A percentile compares a stretch with the other conserved stretches of the same genome.
These are phyloP conservation scores for Dipodomys stephensi DNA, from an alignment of 2,113 vertebrate genomes.

Conservation along the genomic window DNA sequence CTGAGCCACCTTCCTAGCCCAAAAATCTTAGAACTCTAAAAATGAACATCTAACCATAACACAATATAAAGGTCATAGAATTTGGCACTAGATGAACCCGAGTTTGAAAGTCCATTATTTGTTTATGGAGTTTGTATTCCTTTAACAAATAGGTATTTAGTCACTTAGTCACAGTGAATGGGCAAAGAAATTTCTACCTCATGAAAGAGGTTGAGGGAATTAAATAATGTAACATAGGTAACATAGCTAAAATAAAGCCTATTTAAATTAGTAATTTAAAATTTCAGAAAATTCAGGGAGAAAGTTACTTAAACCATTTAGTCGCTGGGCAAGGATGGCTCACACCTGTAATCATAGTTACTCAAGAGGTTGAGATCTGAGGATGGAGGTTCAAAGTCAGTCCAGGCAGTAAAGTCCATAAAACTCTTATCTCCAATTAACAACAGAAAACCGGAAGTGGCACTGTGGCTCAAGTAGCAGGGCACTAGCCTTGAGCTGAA, in stretches of 20 bases:
- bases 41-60: background rate
- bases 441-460: too few relatives aligned
- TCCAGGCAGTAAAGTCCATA: too few relatives aligned
- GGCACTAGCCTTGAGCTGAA: too few relatives aligned
- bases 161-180: background rate
- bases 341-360: too few relatives aligned
- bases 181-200: background rate
- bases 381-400: too few relatives aligned
- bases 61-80: background rate
- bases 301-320: background rate
- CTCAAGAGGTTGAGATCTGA: too few relatives aligned
- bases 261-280: background rate
- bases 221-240: background rate
- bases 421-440: too few relatives aligned
- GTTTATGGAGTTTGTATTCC: background rate
- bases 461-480: too few relatives aligned
- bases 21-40: conserved; percentile 6
- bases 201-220: background rate
- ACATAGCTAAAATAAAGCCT: conserved; percentile 26
- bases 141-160: background rate
- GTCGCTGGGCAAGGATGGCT: background rate
- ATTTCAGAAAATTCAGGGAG: too few relatives aligned
- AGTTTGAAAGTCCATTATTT: background rate
- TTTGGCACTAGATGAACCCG: background rate
- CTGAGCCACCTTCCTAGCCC: too few relatives aligned